phyloP scores from a whole-genome alignment of 2,797 vertebrate species.

The Petrocephalus sullivani region DNA sequence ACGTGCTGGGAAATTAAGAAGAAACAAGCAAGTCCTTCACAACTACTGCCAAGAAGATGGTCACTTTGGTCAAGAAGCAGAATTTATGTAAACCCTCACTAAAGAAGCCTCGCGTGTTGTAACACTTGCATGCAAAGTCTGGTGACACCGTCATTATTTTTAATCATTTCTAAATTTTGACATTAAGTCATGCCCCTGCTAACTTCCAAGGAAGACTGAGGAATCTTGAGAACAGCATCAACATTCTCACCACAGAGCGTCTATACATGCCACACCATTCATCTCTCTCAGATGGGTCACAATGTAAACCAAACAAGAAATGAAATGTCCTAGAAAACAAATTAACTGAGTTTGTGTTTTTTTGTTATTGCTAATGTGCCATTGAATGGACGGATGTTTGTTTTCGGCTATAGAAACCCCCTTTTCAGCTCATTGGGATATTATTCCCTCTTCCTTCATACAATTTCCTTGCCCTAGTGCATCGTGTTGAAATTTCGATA shows the following conservation, averaged over 20 bases:
- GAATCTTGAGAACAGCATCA: slow-evolving; percentile 14
- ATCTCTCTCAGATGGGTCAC: background rate
- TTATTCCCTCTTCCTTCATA: slow-evolving; percentile 62
- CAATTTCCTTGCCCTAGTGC: slow-evolving; percentile 31
- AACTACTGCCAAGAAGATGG: slow-evolving; percentile 6
- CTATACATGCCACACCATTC: background rate
- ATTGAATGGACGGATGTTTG: slow-evolving; percentile 58
- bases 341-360: background rate
- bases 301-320: background rate
- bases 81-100: slow-evolving; percentile 32
- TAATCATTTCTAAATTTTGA: slow-evolving; percentile 54
- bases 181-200: slow-evolving; percentile 33
- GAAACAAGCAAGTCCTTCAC: background rate
- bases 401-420: slow-evolving; percentile 29
- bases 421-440: slow-evolving; percentile 40
- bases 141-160: slow-evolving; percentile 48
- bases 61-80: slow-evolving; percentile 21
- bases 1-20: background rate
- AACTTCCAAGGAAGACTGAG: background rate
- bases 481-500: slow-evolving; percentile 46
- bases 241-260: slow-evolving; percentile 7
- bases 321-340: slow-evolving; percentile 14
- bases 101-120: slow-evolving; percentile 20
- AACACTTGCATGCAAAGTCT: slow-evolving; percentile 30
- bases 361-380: background rate